Conservation (phyloP, 2,797 vertebrate genomes). For the Pogoniulus pusillus region DNA sequence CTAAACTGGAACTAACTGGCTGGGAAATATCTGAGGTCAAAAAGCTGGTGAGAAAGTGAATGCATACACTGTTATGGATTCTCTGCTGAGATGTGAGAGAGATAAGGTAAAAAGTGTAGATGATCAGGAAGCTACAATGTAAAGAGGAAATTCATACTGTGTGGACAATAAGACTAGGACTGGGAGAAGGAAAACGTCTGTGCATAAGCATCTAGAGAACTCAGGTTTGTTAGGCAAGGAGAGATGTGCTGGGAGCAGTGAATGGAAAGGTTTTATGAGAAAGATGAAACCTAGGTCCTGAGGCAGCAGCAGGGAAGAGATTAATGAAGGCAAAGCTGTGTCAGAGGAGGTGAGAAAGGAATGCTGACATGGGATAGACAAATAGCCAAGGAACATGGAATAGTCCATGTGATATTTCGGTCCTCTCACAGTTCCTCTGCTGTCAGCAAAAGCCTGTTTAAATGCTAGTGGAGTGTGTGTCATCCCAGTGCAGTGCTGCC, state of each 20-base stretch:
- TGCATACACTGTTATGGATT: not conserved
- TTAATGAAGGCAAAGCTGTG: conserved; percentile 16
- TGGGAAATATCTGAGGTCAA: not conserved
- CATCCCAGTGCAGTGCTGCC: not conserved
- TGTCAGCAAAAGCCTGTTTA: conserved; percentile 37
- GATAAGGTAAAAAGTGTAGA: not conserved
- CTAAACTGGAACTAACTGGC: not conserved
- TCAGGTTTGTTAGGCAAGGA: not conserved
- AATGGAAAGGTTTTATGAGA: not conserved
- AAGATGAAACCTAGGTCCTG: not conserved
- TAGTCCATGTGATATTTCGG: not conserved
- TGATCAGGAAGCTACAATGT: not conserved
- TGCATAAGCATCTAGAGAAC: not conserved
- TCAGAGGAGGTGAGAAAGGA: conserved; percentile 16
- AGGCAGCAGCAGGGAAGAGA: not conserved
- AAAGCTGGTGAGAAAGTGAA: not conserved
- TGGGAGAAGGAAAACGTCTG: not conserved
- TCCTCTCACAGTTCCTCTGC: not conserved
- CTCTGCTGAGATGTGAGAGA: rapidly evolving
- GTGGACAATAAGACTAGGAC: not conserved
- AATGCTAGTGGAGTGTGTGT: conserved; percentile 7
- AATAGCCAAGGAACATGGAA: not conserved
- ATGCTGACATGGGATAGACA: not conserved
- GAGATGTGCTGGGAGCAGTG: not conserved
- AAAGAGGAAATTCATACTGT: not conserved